Evolutionary conservation across 2,113 vertebrate species (phyloP), one percentile per base, ranked within the genome.

Genomic region (Thalassoma bifasciatum): DNA sequence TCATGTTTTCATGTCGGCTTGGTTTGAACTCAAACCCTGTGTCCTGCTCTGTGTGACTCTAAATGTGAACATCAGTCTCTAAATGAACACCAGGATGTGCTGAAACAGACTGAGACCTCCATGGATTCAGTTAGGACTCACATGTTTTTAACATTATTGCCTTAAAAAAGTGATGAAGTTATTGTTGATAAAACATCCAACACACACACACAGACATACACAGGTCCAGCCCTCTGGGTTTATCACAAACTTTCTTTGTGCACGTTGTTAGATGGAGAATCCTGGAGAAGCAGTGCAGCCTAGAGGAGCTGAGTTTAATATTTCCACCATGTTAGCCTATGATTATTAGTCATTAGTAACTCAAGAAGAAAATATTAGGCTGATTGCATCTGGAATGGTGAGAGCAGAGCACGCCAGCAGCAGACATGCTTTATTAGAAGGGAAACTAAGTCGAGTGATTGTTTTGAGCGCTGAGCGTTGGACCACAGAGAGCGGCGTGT

Each of bases 401-500:
- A 16, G 68, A 59, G 24, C 57, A 42, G 9, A 53, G 72, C 52
- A 65, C 50, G 42, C 77, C 49, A 82, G 76, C 79, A 72, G 74
- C 81, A 89, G 87, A 84, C 80, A 49, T 38, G 66, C 72, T 26
- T 85, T 87, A 90, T 87, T 88, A 88, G 61, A 78, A 66, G 60
- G 78, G 72, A 74, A 86, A 81, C 72, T 74, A 72, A 89, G 83
- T 86, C 47, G 51, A 77, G 60, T 87, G 86, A 86, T 88, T 79
- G 85, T 83, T 86, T 77, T 82, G 52, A 12, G 66, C 85, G 87
- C 79, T 76, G 84, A 68, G 72, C 79, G 66, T 83, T 72, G 86
- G 75, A 86, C 84, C 85, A 42, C 85, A 80, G 87, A 74, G 81
- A 87, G 88, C 79, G 81, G 54, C 46, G 72, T 64, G 85, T 91